Evolutionary conservation across 2,888 invertebrate species (phyloP), one percentile per base, ranked within the genome.

Genomic region (Rhingia rostrata): DNA sequence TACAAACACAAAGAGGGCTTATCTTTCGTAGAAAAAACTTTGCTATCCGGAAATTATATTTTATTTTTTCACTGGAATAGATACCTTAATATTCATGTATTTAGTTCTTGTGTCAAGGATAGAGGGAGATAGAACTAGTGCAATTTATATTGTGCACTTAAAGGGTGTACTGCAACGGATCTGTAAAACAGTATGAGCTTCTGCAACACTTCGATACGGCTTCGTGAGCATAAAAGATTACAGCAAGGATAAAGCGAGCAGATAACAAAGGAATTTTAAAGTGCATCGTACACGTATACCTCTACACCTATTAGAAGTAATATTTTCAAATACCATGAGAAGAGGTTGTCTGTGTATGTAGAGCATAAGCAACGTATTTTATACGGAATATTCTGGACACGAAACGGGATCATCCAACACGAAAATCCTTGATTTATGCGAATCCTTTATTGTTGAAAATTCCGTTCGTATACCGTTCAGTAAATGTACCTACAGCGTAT

Each of bases 211-310:
- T 79, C 67, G 83, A 83, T 79, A 83, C 64, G 69, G 47, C 69
- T 73, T 84, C 58, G 79, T 79, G 74, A 80, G 61, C 80, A 84
- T 70, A 80, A 66, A 72, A 80, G 84, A 84, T 84, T 84, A 73
- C 74, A 84, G 70, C 80, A 49, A 64, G 70, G 80, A 80, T 66
- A 75, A 70, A 74, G 58, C 41, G 58, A 64, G 47, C 49, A 83
- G 84, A 80, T 84, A 84, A 84, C 79, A 84, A 84, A 80, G 53
- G 84, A 80, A 80, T 84, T 80, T 80, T 80, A 74, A 80, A 84
- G 84, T 84, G 80, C 74, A 69, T 61, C 70, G 58, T 58, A 75
- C 66, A 70, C 69, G 80, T 22, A 22, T 2, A 22, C 22, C 22
- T 22, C 60, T 74, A 69, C 73, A 84, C 80, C 74, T 70, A 78